Conservation (phyloP, 2,113 vertebrate species). For the Callipepla californica region DNA sequence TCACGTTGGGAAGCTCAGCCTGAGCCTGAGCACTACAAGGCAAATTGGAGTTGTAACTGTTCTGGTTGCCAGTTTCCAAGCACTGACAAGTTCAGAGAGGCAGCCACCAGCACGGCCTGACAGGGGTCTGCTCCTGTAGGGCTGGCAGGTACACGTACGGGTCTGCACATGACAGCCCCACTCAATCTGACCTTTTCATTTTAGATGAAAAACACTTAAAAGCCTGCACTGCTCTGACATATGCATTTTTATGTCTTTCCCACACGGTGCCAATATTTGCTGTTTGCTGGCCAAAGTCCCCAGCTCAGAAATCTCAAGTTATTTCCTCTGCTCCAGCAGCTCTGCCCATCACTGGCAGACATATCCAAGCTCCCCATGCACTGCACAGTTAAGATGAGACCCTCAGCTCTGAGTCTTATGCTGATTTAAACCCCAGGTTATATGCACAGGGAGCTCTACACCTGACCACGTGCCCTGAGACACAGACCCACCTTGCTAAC, state of each 20-base stretch:
- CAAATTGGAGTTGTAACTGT: slow-evolving; percentile 2
- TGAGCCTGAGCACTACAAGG: neutral
- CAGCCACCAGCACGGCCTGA: neutral
- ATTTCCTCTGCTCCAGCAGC: neutral
- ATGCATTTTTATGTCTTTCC: slow-evolving; percentile 14
- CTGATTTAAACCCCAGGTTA: neutral
- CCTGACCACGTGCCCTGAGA: neutral
- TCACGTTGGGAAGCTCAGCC: neutral
- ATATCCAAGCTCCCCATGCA: neutral
- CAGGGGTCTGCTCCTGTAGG: neutral
- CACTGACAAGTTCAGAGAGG: neutral
- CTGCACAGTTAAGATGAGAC: fast-evolving
- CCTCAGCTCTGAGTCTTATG: neutral
- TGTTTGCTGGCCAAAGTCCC: neutral
- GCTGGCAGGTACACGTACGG: neutral
- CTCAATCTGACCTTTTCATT: slow-evolving; percentile 64
- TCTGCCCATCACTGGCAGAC: neutral
- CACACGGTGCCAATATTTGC: neutral
- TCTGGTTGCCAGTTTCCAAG: slow-evolving; percentile 38
- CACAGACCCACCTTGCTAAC: fast-evolving
- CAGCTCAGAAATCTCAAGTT: neutral
- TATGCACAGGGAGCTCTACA: neutral
- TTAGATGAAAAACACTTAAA: slow-evolving; percentile 60
- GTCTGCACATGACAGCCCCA: slow-evolving; percentile 17
- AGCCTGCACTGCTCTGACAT: slow-evolving; percentile 28